Evolutionary conservation across 2,797 vertebrate genomes (phyloP).

Genomic region (Molossus molossus): DNA sequence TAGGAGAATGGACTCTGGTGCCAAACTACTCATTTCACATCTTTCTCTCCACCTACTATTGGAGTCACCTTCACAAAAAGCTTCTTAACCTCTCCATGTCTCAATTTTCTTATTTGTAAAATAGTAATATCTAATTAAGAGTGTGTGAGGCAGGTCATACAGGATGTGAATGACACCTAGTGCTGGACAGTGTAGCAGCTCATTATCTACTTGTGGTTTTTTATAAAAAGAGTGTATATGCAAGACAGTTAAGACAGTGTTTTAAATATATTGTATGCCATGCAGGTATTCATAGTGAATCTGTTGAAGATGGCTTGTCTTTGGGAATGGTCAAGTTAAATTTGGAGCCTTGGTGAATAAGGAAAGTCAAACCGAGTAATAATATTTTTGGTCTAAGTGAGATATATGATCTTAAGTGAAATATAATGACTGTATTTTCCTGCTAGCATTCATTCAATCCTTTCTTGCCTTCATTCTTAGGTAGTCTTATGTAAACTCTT

Average conservation of each 20-base stretch:
- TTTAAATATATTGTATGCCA: background rate
- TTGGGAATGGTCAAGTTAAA: background rate
- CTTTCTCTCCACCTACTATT: background rate
- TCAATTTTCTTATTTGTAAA: background rate
- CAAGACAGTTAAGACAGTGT: background rate
- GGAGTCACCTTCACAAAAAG: background rate
- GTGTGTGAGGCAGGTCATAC: background rate
- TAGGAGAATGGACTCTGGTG: background rate
- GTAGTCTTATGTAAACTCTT: background rate
- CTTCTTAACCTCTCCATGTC: background rate
- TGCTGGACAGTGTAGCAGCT: background rate
- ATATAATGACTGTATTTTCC: background rate
- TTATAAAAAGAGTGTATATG: background rate
- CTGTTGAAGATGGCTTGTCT: background rate
- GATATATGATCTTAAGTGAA: background rate
- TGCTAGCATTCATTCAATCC: background rate
- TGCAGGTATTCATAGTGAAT: background rate
- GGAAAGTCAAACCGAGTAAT: background rate
- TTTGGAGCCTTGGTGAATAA: constrained; percentile 26
- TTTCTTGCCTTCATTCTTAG: background rate
- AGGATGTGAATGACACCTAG: background rate
- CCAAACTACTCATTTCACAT: background rate
- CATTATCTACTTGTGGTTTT: background rate
- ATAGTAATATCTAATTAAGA: background rate
- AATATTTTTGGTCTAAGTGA: background rate